phyloP scores from a whole-genome alignment of 2,888 invertebrate species.

The Dichetophora obliterata region DNA sequence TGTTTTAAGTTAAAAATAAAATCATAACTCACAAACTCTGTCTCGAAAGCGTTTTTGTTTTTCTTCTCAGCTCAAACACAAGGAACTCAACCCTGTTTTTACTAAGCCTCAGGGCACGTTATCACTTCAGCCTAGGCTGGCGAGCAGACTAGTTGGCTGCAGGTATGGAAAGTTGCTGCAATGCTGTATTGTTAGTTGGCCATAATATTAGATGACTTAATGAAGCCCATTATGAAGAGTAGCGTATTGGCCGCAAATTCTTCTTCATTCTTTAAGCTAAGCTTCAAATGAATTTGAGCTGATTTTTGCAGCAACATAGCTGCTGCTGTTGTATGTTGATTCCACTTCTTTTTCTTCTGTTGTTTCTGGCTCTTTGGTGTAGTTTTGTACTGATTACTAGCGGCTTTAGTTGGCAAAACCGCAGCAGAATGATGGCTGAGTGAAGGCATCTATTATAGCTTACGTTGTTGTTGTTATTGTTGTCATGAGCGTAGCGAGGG shows the following conservation, averaged over 20 bases:
- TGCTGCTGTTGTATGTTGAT: neutral
- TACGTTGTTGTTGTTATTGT: neutral
- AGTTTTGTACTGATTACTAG: conserved; percentile 7
- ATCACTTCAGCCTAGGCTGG: neutral
- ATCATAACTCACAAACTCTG: too few species aligned
- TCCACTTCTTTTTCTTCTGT: neutral
- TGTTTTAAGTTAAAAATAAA: too few species aligned
- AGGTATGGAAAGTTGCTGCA: neutral
- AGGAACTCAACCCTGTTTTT: neutral
- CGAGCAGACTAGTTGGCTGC: neutral
- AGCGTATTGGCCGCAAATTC: neutral
- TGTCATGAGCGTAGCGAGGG: too few species aligned
- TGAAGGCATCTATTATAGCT: neutral
- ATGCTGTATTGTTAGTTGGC: neutral
- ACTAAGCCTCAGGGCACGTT: neutral
- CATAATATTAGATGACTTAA: conserved; percentile 15
- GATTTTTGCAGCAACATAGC: neutral
- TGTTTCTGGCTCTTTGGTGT: neutral
- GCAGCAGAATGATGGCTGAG: neutral
- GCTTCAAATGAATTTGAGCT: neutral
- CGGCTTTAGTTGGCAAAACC: neutral
- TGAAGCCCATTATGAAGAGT: neutral
- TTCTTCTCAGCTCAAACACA: too few species aligned
- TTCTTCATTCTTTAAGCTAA: neutral
- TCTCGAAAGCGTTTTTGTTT: too few species aligned